Evolutionary conservation across 2,888 invertebrate genomes (phyloP), one percentile per base, ranked within the genome.

Genomic region (Orchestes rusci): DNA sequence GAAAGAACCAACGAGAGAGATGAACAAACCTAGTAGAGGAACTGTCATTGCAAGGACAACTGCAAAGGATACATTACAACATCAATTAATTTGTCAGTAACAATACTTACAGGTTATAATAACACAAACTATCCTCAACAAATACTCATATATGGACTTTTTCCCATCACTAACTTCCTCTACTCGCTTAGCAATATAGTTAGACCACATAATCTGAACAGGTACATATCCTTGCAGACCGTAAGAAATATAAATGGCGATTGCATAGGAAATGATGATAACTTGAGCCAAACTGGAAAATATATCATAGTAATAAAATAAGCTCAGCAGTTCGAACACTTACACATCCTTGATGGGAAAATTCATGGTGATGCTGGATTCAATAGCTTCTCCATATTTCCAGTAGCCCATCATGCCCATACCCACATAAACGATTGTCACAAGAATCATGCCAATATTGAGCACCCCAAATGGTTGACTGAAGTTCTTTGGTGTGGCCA

Each of bases 151-250:
- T 15, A 62, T 40, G 7, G 52, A 18, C 43, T 56, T 56, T 18
- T 57, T 58, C 39, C 58, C 56, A 29, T 58, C 55, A 17, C 53
- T 55, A 29, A 55, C 58, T 42, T 62, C 56, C 52, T 65, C 61
- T 23, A 70, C 47, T 40, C 55, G 55, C 43, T 68, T 67, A 8
- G 60, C 56, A 30, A 70, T 62, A 44, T 70, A 70, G 20, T 67
- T 69, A 32, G 65, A 65, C 84, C 84, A 88, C 16, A 90, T 69
- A 38, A 92, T 85, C 52, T 80, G 79, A 53, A 91, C 80, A 0
- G 91, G 90, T 2, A 93, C 92, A 66, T 87, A 93, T 57, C 89
- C 86, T 71, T 93, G 91, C 2, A 94, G 73, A 1, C 86, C 87
- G 62, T 87, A 90, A 0, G 89, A 83, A 42, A 91, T 77, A 59